Conservation (phyloP, 64 coral and sea anemone genomes). For the Orbicella faveolata region DNA sequence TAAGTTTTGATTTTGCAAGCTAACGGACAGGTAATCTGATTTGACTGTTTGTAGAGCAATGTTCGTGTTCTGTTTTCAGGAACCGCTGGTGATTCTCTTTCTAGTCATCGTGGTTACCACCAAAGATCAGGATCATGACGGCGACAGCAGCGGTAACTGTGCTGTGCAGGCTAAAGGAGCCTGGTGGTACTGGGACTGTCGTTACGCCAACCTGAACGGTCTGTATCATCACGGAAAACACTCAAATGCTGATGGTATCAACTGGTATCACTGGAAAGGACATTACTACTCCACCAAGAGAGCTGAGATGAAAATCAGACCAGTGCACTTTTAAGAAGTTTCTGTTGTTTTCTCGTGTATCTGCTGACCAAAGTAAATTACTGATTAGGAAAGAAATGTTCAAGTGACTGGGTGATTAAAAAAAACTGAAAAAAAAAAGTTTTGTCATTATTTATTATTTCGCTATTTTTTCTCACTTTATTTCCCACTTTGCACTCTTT, state of each 20-base stretch:
- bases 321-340: background rate
- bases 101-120: background rate
- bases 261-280: conserved; percentile 31
- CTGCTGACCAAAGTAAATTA: background rate
- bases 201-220: conserved; percentile 7
- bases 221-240: conserved; percentile 12
- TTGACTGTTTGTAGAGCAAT: background rate
- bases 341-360: background rate
- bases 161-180: background rate
- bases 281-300: conserved; percentile 14
- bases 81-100: background rate
- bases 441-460: no score
- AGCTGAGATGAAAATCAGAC: conserved; percentile 36
- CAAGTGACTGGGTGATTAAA: no score
- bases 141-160: background rate
- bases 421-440: no score
- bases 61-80: background rate
- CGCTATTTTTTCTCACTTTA: no score
- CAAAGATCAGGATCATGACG: background rate
- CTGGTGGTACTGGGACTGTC: background rate
- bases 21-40: background rate
- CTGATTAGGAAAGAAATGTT: background rate
- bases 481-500: no score
- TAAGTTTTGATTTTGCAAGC: no score
- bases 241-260: background rate